Conservation (phyloP, 2,113 vertebrate species). For the Dascyllus trimaculatus region DNA sequence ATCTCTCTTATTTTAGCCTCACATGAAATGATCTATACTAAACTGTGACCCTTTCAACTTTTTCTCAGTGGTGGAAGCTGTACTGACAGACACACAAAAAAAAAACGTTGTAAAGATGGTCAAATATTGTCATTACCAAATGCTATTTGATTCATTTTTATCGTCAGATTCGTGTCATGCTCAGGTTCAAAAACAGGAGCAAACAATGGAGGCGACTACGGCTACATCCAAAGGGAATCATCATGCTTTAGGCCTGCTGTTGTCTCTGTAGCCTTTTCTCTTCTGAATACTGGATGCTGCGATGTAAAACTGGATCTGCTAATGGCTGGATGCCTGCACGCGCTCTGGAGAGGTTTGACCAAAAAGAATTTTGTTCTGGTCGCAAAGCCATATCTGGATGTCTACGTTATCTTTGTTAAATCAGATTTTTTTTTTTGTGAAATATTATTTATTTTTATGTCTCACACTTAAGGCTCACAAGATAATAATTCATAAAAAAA, state of each 20-base stretch:
- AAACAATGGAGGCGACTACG: neutral
- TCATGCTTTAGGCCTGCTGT: slow-evolving; percentile 1
- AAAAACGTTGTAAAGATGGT: neutral
- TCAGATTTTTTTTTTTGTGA: slow-evolving; percentile 14
- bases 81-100: neutral
- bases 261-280: slow-evolving; percentile 1
- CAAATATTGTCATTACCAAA: neutral
- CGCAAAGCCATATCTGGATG: slow-evolving; percentile 7
- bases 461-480: slow-evolving; percentile 32
- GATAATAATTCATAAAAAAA: neutral
- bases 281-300: neutral
- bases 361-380: neutral
- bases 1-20: slow-evolving; percentile 7
- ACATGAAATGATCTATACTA: neutral
- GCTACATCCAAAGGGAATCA: slow-evolving; percentile 1
- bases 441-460: slow-evolving; percentile 30
- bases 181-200: neutral
- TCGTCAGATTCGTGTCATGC: neutral
- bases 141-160: neutral
- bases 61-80: neutral
- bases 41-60: neutral
- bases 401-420: slow-evolving; percentile 14
- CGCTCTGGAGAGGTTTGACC: neutral
- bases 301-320: slow-evolving; percentile 2
- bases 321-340: slow-evolving; percentile 21